A percentile compares a stretch with the other conserved stretches of the same genome.
Conservation (phyloP, 2,888 invertebrate genomes). For the Drosophila suboccidentalis region DNA sequence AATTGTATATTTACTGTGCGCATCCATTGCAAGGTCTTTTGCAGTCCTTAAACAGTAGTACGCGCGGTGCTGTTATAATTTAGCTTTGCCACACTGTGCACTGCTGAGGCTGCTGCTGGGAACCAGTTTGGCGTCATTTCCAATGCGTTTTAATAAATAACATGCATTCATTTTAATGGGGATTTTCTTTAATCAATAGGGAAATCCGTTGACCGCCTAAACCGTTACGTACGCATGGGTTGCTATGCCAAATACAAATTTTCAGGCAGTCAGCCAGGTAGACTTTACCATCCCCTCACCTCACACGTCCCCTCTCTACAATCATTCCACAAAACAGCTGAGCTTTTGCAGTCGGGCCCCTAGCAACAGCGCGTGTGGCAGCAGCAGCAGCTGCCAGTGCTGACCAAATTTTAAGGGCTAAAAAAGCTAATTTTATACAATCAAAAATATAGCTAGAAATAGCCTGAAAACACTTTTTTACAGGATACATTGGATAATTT, state of each 20-base stretch:
- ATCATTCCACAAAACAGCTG: constrained; percentile 52
- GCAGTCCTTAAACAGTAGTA: constrained; percentile 11
- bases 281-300: background rate
- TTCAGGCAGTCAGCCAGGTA: constrained; percentile 28
- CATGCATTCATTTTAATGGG: constrained; percentile 35
- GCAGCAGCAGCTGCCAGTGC: constrained; percentile 5
- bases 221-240: constrained; percentile 59
- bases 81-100: constrained; percentile 28
- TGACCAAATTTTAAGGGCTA: background rate
- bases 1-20: constrained; percentile 29
- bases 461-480: background rate
- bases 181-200: constrained; percentile 61
- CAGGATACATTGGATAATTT: background rate
- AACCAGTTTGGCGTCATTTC: constrained; percentile 43
- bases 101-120: background rate
- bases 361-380: constrained; percentile 67
- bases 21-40: constrained; percentile 60
- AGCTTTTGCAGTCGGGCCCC: constrained; percentile 67
- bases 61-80: constrained; percentile 1
- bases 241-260: constrained; percentile 57
- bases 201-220: constrained; percentile 27
- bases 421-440: background rate
- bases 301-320: constrained; percentile 7
- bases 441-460: background rate
- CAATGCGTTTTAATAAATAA: constrained; percentile 27